These are phyloP conservation scores for Azemiops feae DNA, from an alignment of 2,113 vertebrate species.

Conservation along the genomic window DNA sequence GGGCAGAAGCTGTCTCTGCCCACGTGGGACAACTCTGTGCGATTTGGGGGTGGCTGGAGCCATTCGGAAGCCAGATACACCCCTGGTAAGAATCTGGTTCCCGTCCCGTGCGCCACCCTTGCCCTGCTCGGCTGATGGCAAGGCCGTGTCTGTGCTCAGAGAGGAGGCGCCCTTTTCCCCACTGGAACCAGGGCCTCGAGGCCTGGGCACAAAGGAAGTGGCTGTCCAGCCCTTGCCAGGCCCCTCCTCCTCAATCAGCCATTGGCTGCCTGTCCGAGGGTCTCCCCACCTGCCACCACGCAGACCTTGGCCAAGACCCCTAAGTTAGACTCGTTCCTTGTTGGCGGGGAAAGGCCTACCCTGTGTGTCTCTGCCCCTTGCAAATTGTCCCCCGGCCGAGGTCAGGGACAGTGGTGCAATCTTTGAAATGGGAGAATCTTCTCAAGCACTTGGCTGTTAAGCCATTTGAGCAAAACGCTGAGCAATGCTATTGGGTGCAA, in stretches of 20 bases:
- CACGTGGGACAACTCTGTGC: slow-evolving; percentile 88
- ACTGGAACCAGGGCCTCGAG: not conserved
- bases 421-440: not conserved
- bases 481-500: not conserved
- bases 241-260: not conserved
- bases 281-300: too few species aligned
- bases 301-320: not conserved
- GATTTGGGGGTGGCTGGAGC: slow-evolving; percentile 87
- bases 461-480: not conserved
- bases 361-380: not conserved
- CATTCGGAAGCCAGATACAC: slow-evolving; percentile 91
- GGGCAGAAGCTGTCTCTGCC: slow-evolving; percentile 91
- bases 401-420: not conserved
- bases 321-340: not conserved
- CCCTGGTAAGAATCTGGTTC: slow-evolving; percentile 77
- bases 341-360: not conserved
- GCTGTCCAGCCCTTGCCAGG: not conserved
- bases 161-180: not conserved
- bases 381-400: not conserved
- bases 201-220: not conserved
- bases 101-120: fast-evolving
- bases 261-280: not conserved
- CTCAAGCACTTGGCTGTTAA: not conserved
- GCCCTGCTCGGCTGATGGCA: not conserved
- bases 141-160: not conserved